phyloP scores from a whole-genome alignment of 2,888 invertebrate species.

The Synanthedon vespiformis region DNA sequence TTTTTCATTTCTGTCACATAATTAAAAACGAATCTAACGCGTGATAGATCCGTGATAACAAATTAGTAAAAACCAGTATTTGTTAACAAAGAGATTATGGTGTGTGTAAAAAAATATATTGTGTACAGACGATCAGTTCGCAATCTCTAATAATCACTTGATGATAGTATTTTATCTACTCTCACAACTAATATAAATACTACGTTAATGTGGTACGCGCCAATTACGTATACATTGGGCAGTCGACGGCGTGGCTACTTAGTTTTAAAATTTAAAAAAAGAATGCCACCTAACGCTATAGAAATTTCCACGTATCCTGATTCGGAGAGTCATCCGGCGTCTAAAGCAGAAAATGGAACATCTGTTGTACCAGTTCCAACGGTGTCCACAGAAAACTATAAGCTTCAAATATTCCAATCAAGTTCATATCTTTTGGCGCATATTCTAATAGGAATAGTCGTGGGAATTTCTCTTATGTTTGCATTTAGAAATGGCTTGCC shows the following conservation, averaged over 20 bases:
- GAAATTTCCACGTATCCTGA: conserved; percentile 13
- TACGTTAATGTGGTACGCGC: neutral
- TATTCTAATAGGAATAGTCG: conserved; percentile 37
- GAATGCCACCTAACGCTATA: conserved; percentile 23
- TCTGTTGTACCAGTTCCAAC: neutral
- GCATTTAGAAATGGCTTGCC: conserved; percentile 30
- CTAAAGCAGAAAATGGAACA: neutral
- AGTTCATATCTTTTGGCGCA: conserved; percentile 35
- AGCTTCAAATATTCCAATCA: conserved; percentile 29
- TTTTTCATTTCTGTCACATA: no score
- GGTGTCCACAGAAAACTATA: conserved; percentile 14
- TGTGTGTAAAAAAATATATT: no score
- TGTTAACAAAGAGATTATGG: no score
- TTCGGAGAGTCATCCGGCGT: conserved; percentile 7
- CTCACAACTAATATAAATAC: neutral
- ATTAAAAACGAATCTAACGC: no score
- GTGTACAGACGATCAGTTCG: no score
- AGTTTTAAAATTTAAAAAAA: no score
- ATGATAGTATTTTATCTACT: neutral
- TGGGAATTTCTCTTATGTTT: conserved; percentile 26
- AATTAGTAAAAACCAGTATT: no score
- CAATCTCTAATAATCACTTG: neutral
- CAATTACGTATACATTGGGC: neutral
- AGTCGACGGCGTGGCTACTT: no score
- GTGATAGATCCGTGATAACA: no score